Evolutionary conservation across 92 coral and sea anemone genomes (phyloP).

Genomic region (Parazoanthus atlanticus): DNA sequence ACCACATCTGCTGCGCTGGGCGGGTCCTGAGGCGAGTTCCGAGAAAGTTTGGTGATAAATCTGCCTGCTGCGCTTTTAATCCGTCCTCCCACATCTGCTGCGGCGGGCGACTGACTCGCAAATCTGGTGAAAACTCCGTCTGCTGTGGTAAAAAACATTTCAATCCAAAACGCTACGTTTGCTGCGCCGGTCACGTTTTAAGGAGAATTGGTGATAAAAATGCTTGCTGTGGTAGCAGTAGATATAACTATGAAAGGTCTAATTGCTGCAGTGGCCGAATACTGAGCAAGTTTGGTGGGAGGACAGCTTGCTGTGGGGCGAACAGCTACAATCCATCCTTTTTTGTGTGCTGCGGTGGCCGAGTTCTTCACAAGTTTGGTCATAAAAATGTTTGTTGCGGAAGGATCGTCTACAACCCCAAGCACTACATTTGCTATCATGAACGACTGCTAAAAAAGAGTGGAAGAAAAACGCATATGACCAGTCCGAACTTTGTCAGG

Average conservation of each 20-base stretch:
- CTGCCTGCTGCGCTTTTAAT: conserved; percentile 13
- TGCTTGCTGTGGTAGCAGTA: conserved; percentile 7
- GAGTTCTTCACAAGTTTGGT: conserved; percentile 30
- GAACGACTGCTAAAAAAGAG: not conserved
- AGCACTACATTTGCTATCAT: not conserved
- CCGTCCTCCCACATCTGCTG: conserved; percentile 6
- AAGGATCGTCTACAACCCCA: not conserved
- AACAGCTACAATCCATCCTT: conserved; percentile 15
- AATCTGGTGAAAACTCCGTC: not conserved
- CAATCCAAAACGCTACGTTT: not conserved
- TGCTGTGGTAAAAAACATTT: not conserved
- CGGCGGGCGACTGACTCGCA: not conserved
- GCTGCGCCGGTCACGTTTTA: conserved; percentile 24
- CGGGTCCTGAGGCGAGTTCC: conserved; percentile 20
- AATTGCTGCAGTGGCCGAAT: conserved; percentile 5
- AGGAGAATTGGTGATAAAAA: not conserved
- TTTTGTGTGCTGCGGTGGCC: conserved; percentile 14
- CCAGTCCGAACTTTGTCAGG: not conserved
- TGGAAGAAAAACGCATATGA: not conserved
- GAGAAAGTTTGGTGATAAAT: conserved; percentile 3
- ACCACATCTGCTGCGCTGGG: conserved; percentile 25
- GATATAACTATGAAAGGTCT: not conserved
- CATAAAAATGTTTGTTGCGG: conserved; percentile 22
- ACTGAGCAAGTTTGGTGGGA: conserved; percentile 20
- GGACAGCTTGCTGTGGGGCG: conserved; percentile 4